These are phyloP conservation scores for Enteromius argenteus DNA, from an alignment of 2,797 vertebrate genomes.

Conservation along the genomic window DNA sequence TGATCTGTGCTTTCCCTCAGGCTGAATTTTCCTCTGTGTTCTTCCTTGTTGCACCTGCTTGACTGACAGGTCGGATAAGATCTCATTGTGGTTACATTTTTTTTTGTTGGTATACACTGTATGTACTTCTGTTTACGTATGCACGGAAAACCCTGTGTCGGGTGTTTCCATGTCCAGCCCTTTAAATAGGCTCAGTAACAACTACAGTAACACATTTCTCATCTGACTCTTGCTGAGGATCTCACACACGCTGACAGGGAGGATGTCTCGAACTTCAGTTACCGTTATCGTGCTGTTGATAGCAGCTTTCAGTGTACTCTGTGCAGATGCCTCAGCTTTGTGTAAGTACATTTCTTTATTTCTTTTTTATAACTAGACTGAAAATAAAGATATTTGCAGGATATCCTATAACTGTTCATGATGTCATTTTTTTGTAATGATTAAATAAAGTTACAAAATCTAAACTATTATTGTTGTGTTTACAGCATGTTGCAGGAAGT, in stretches of 20 bases:
- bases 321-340: conserved; percentile 53
- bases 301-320: conserved; percentile 61
- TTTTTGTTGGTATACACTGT: not conserved
- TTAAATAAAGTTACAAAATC: not conserved
- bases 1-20: not conserved
- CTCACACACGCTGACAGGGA: conserved; percentile 24
- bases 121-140: not conserved
- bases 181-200: not conserved
- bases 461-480: not conserved
- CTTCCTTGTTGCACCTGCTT: conserved; percentile 28
- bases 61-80: not conserved
- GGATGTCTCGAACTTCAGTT: conserved; percentile 68
- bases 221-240: conserved; percentile 17
- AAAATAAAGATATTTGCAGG: not conserved
- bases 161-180: conserved; percentile 6
- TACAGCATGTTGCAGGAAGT: conserved; percentile 60
- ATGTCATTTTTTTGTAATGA: not conserved
- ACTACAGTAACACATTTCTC: not conserved
- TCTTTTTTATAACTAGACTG: not conserved
- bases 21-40: not conserved
- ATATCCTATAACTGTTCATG: not conserved
- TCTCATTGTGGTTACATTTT: not conserved
- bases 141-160: not conserved
- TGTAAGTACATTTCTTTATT: conserved; percentile 60
- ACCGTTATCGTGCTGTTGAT: conserved; percentile 54